These are phyloP conservation scores for Clinocottus analis DNA, from an alignment of 2,113 vertebrate genomes.

Conservation along the genomic window DNA sequence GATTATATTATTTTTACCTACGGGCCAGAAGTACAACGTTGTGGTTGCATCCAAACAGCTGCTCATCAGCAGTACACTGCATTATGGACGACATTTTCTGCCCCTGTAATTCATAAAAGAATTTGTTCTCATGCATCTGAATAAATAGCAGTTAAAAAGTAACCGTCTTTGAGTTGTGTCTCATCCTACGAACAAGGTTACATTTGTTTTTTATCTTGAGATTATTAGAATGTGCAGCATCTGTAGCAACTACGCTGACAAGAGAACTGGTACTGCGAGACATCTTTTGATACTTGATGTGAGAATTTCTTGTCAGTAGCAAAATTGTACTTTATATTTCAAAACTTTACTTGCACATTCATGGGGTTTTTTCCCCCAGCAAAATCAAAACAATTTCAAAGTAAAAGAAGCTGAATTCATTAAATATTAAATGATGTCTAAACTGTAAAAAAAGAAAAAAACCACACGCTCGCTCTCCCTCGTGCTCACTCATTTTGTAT, in stretches of 20 bases:
- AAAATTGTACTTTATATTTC: background rate
- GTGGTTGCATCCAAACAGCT: conserved; percentile 2
- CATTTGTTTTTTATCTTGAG: background rate
- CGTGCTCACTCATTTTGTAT: conserved; percentile 44
- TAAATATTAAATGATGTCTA: background rate
- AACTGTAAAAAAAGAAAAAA: background rate
- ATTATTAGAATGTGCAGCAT: background rate
- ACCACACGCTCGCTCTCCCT: conserved; percentile 18
- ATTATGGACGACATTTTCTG: background rate
- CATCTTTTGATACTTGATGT: background rate
- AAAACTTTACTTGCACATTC: background rate
- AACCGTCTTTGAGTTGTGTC: background rate
- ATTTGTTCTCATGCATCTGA: background rate
- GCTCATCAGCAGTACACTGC: background rate
- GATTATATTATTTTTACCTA: background rate
- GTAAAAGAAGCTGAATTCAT: background rate
- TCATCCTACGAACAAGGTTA: background rate
- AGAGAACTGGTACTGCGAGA: background rate
- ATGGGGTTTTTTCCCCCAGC: background rate
- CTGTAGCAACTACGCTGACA: background rate
- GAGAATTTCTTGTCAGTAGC: background rate
- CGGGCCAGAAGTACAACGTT: background rate
- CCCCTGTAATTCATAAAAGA: background rate
- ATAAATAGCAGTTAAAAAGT: background rate
- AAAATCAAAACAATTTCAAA: background rate